These are phyloP conservation scores for Epizoanthus fatuus DNA, from an alignment of 92 coral and sea anemone species.

Conservation along the genomic window DNA sequence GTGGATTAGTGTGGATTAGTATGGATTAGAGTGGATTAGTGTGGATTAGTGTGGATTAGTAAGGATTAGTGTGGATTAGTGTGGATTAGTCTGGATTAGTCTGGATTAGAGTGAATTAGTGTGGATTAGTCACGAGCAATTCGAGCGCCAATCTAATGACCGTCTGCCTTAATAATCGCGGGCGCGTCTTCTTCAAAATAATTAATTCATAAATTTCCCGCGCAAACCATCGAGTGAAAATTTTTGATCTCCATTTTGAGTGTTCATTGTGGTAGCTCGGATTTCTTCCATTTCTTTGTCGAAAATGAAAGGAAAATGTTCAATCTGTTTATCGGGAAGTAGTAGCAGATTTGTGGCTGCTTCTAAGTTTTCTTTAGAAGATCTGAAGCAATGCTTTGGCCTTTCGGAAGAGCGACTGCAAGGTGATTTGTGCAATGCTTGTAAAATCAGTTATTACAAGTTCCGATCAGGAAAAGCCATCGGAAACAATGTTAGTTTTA, in stretches of 20 bases:
- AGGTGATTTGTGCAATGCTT: conserved; percentile 4
- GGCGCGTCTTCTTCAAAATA: conserved; percentile 19
- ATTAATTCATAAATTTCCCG: conserved; percentile 3
- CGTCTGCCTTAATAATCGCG: not conserved
- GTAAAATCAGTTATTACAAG: not conserved
- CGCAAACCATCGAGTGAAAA: conserved; percentile 9
- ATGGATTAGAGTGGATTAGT: too few relatives aligned
- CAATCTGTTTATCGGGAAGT: not conserved
- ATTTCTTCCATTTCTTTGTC: not conserved
- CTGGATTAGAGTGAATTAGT: too few relatives aligned
- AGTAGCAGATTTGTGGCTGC: not conserved
- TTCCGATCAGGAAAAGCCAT: not conserved
- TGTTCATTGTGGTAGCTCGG: not conserved
- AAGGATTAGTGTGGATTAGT: too few relatives aligned
- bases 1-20: too few relatives aligned
- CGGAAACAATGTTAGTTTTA: not conserved
- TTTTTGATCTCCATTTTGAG: not conserved
- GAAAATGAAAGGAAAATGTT: conserved; percentile 10
- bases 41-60: too few relatives aligned
- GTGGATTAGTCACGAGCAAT: conserved; percentile 21
- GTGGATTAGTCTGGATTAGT: too few relatives aligned
- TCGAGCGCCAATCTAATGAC: conserved; percentile 18
- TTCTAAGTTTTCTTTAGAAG: not conserved
- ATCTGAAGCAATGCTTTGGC: not conserved
- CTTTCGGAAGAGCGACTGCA: not conserved